Conservation (phyloP, 2,113 vertebrate species). For the Dasyornis broadbenti region DNA sequence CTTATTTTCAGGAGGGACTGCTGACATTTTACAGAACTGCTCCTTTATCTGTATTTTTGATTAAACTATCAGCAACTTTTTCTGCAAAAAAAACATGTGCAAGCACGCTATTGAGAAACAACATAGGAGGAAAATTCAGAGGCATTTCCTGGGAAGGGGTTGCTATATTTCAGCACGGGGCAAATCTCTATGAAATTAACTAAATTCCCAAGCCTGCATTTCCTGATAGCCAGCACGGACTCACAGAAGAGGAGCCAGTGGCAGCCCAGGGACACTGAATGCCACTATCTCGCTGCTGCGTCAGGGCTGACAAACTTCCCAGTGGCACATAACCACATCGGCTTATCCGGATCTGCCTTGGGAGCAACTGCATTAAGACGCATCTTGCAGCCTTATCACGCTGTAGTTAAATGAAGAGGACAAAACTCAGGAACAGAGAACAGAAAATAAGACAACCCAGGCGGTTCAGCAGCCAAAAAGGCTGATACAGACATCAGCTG, state of each 20-base stretch:
- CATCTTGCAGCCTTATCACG: background rate
- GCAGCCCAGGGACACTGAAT: background rate
- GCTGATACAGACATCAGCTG: background rate
- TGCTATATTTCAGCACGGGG: background rate
- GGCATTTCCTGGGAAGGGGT: rapidly evolving
- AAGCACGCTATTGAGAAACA: background rate
- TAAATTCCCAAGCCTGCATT: background rate
- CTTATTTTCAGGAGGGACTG: background rate
- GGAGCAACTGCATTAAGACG: background rate
- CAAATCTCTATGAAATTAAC: background rate
- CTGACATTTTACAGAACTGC: background rate
- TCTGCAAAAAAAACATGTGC: rapidly evolving
- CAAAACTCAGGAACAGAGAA: background rate
- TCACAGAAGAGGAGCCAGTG: background rate
- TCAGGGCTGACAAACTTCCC: background rate
- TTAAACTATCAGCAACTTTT: background rate
- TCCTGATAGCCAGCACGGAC: rapidly evolving
- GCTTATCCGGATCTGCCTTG: background rate
- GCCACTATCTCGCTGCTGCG: rapidly evolving
- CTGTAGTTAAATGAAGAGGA: background rate
- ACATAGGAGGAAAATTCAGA: background rate
- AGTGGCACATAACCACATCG: background rate
- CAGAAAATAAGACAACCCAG: background rate
- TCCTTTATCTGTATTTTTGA: background rate
- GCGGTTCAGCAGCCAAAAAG: background rate